Base-by-base conservation (phyloP, 1,140 invertebrate genomes). In the Carposina sasakii region DNA sequence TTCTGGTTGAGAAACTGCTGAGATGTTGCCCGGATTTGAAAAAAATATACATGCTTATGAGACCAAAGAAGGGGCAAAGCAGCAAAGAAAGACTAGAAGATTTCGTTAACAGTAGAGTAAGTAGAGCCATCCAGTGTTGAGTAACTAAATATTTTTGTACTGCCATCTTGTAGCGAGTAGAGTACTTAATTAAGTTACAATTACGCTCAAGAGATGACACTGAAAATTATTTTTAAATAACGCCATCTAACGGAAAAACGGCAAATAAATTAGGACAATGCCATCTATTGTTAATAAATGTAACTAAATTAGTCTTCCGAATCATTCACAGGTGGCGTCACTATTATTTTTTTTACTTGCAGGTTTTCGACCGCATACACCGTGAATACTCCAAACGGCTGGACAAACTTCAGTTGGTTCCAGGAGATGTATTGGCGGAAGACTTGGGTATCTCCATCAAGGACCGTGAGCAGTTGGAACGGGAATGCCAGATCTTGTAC, bases 1-100 rank as follows among this genome's bases (percentile, higher is more conserved):
- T 95, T 17, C 83, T 97, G 4, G 87, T 96, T 13, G 94, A 97
- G 77, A 97, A 97, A 83, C 72, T 97, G n/a, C 85, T 97, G 13
- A 85, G 94, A 54, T 90, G 93, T 74, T 85, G 81, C 82, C 90
- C 91, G 13, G 88, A 89, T 23, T 60, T 97, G 10, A 86, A 89
- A 37, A 90, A 81, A 59, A 90, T 98, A 43, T 97, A 94, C 71
- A 63, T 96, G 40, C 81, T 97, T 42, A 89, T 97, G 56, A 87
- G 96, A 53, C 85, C 89, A 5, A 96, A 97, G 76, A 91, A 92
- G 72, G 91, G 91, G 3, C 90, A 92, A 67, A 88, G 88, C 60
- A 88, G 91, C 0, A 86, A 89, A 51, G 86, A 90, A 50, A 77
- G 93, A 43, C 74, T 93, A 34, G 87, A 90, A 44, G 87, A 90